A percentile compares a stretch with the other conserved stretches of the same genome.
These are phyloP conservation scores for Potamarius usumacintae DNA, from an alignment of 2,113 vertebrate genomes.

Conservation along the genomic window DNA sequence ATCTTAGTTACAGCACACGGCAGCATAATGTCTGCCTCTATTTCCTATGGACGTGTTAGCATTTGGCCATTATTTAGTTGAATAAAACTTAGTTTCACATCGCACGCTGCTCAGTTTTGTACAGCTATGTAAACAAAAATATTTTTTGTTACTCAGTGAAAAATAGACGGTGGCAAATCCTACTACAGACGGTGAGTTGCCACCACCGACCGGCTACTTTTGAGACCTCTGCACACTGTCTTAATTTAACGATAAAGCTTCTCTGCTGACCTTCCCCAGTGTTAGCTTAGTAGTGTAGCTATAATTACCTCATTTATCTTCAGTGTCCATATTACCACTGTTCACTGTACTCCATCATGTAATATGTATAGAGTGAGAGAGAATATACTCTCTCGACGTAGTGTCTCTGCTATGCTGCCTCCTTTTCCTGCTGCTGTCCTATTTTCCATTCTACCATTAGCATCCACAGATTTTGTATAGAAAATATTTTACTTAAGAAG, in stretches of 20 bases:
- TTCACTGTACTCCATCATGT: not conserved
- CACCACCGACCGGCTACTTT: too few species aligned
- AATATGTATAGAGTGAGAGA: not conserved
- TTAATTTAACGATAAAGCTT: not conserved
- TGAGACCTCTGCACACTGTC: not conserved
- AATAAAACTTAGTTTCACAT: too few species aligned
- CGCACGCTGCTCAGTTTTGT: too few species aligned
- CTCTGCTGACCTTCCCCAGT: not conserved
- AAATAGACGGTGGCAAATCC: too few species aligned
- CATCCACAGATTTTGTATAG: not conserved
- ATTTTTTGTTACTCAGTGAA: too few species aligned
- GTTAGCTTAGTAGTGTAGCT: constrained; percentile 11
- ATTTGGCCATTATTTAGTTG: too few species aligned
- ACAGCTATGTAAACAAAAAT: too few species aligned
- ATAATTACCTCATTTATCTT: constrained; percentile 33
- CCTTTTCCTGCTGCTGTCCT: not conserved
- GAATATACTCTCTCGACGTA: not conserved
- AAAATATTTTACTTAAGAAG: not conserved
- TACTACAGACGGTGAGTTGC: too few species aligned
- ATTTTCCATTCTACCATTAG: not conserved
- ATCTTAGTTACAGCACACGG: too few species aligned
- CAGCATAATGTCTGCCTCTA: too few species aligned
- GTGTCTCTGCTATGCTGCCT: not conserved
- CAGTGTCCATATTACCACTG: constrained; percentile 7
- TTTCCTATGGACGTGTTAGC: too few species aligned